Evolutionary conservation across 2,888 invertebrate species (phyloP).

Genomic region (Taphrorychus bicolor): DNA sequence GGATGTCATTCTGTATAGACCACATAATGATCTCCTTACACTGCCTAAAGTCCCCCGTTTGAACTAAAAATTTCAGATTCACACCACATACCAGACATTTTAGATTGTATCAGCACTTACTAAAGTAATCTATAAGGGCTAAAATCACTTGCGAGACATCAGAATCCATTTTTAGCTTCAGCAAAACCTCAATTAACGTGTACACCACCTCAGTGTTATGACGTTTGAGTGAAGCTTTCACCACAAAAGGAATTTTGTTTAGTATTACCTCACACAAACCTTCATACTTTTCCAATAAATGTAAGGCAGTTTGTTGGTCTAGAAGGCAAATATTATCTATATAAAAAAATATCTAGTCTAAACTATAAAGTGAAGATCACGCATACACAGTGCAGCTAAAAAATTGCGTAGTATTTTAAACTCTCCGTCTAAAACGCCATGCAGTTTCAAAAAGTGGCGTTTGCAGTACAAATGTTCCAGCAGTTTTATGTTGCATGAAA

Average conservation of each 20-base stretch:
- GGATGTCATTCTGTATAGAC: conserved; percentile 66
- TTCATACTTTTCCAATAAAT: conserved; percentile 65
- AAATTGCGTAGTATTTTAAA: too few species aligned
- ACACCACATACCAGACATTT: neutral
- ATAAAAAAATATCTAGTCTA: too few species aligned
- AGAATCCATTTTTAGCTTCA: conserved; percentile 66
- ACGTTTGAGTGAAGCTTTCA: conserved; percentile 63
- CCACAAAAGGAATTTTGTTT: conserved; percentile 66
- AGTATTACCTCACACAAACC: conserved; percentile 63
- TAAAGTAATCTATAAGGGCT: conserved; percentile 70
- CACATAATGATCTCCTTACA: conserved; percentile 72
- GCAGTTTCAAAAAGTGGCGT: too few species aligned
- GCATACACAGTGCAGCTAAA: too few species aligned
- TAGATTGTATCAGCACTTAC: conserved; percentile 61
- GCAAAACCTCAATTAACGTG: conserved; percentile 67
- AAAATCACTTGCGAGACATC: conserved; percentile 67
- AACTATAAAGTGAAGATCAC: too few species aligned
- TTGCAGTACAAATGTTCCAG: too few species aligned
- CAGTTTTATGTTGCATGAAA: too few species aligned
- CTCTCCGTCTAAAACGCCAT: too few species aligned
- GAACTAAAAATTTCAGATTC: conserved; percentile 62
- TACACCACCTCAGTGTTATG: conserved; percentile 71
- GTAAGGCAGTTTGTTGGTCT: conserved; percentile 68
- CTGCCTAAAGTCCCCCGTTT: conserved; percentile 66
- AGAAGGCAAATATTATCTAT: too few species aligned